Evolutionary conservation across 2,888 invertebrate species (phyloP).

Genomic region (Acanthoscelides obtectus): DNA sequence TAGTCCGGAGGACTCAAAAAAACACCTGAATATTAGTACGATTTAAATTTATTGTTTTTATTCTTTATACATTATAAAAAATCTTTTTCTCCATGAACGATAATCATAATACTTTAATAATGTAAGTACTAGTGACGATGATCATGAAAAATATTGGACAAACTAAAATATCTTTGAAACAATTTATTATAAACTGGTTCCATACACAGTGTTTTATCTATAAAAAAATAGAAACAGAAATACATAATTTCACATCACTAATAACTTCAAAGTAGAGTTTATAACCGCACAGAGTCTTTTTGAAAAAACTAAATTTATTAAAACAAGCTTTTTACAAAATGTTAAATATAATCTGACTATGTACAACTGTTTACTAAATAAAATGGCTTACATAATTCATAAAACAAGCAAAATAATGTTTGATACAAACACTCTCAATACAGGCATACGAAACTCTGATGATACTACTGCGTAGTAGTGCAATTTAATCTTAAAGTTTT

Average conservation of each 20-base stretch:
- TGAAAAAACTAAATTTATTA: slow-evolving; percentile 1
- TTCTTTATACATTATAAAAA: background rate
- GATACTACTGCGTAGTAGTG: background rate
- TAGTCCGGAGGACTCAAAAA: too few relatives aligned
- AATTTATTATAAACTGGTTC: background rate
- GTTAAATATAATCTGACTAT: slow-evolving; percentile 18
- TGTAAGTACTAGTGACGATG: background rate
- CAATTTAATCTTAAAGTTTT: background rate
- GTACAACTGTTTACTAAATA: slow-evolving; percentile 13
- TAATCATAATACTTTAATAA: background rate
- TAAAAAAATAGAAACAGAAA: background rate
- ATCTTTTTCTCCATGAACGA: background rate
- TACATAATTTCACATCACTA: background rate
- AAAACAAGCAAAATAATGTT: slow-evolving; percentile 14
- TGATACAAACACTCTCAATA: slow-evolving; percentile 19
- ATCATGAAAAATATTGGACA: background rate
- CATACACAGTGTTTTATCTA: background rate
- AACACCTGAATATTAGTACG: background rate
- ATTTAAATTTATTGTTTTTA: background rate
- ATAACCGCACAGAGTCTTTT: background rate
- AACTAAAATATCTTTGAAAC: background rate
- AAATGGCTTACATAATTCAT: slow-evolving; percentile 5
- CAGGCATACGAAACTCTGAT: background rate
- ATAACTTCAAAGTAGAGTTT: background rate
- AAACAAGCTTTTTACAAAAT: slow-evolving; percentile 19